Percentiles rank a stretch among this genome's conserved stretches.
Conservation (phyloP, 2,888 invertebrate species). For the Tinea trinotella region DNA sequence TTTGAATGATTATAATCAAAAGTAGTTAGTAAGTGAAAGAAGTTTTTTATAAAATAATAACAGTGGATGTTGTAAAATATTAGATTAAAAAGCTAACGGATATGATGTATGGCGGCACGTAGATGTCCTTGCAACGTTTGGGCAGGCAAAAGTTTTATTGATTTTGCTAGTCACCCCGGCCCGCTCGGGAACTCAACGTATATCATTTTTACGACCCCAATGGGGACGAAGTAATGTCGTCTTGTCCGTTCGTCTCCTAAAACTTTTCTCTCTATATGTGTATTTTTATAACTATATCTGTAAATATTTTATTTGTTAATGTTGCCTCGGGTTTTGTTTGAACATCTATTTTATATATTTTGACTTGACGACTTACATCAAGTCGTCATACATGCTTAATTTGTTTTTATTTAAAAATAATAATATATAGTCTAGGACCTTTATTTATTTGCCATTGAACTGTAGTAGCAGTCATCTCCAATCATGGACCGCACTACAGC, state of each 20-base stretch:
- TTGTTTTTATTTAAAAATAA: no score
- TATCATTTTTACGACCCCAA: slow-evolving; percentile 16
- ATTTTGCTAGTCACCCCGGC: slow-evolving; percentile 9
- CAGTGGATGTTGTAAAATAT: neutral
- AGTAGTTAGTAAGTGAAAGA: neutral
- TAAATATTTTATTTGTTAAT: no score
- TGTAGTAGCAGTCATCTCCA: no score
- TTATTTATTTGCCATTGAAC: no score
- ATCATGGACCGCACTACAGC: no score
- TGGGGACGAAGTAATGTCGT: slow-evolving; percentile 14
- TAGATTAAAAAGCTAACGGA: neutral
- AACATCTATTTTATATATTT: no score
- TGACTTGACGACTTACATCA: no score
- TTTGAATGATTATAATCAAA: neutral
- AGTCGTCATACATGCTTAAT: no score
- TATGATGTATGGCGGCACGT: neutral
- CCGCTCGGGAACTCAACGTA: neutral
- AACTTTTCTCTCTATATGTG: neutral
- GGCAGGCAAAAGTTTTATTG: slow-evolving; percentile 13
- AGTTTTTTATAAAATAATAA: neutral
- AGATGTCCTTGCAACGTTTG: neutral
- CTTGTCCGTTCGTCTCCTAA: neutral
- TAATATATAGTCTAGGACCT: no score
- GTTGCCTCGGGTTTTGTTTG: no score
- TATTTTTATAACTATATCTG: no score